Base-by-base conservation (phyloP, 2,797 vertebrate genomes). In the Parotocinclus haroldoi region DNA sequence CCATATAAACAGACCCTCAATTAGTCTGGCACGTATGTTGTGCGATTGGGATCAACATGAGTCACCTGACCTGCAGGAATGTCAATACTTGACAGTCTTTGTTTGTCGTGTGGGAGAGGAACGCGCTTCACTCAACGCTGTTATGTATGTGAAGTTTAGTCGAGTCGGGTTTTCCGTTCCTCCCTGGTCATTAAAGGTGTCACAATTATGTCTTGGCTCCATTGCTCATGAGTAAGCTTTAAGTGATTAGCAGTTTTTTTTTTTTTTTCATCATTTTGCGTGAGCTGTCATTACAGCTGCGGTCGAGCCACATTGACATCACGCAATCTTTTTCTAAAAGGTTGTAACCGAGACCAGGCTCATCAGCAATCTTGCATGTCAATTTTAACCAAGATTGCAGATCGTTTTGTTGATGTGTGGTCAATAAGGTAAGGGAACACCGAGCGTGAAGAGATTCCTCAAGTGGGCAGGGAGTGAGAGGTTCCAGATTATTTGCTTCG, bases 1-100 rank as follows among this genome's bases (percentile, higher is more conserved):
- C 9, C 37, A 7, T 42, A 18, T 16, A 14, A 51, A 54, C 49
- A 60, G 40, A 68, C 57, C 18, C 57, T 16, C 27, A 68, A 45
- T 58, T 46, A 56, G 42, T 4, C 42, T 38, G 42, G 44, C 53
- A 54, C 37, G 51, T 46, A 63, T 42, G 9, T 55, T 5, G 50
- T 50, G 36, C 39, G 38, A 46, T 14, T 55, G 11, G 7, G 38
- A 56, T 49, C 2, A 27, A 27, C 27, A 5, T 27, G 42, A 65
- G n/a, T 65, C 63, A 48, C 36, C 27, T 65, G 44, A 7, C 53
- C 42, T 65, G 4, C 4, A 11, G 62, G 19, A 18, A 3, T 39
- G 5, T 16, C 11, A n/a, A 49, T 46, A 56, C 40, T 3, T 37
- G 10, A 9, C 12, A 37, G 52, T 37, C 27, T n/a, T n/a, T 27